Base-by-base conservation (phyloP, 2,113 vertebrate genomes). In the Alethe diademata region DNA sequence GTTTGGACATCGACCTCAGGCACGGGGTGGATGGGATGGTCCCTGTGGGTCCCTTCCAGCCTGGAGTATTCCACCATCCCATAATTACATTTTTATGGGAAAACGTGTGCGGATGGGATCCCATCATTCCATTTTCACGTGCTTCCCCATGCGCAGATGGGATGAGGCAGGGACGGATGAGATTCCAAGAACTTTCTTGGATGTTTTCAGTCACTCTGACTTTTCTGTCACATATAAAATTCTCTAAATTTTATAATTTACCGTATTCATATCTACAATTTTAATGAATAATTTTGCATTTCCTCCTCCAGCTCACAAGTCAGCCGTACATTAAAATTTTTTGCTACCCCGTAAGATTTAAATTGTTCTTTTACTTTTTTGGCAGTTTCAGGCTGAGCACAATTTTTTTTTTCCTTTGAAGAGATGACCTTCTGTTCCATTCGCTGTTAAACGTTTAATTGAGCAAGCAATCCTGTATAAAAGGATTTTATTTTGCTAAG, bases 1-100 rank as follows among this genome's bases (percentile, higher is more conserved):
- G 42, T 56, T 26, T 42, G 57, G 74, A 13, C 10, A 14, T 13
- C 0, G 1, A 28, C 16, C 6, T n/a, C 2, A 2, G 42, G 11
- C 13, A 11, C 1, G 0, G 22, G 47, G 7, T 48, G 86, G 57
- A 35, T 22, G 65, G 29, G 9, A 24, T 31, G 42, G 48, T 26
- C 24, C 24, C 26, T 4, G 19, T 24, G 24, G 19, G 5, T 64
- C 7, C 42, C 26, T 42, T 48, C 66, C 58, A 31, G 1, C 28
- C 2, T 19, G n/a, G n/a, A 18, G 28, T 14, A 47, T 47, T 73
- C 58, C n/a, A 22, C 1, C 26, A 2, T 17, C 48, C 48, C 25
- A 50, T 50, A 15, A 50, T 50, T 15, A 14, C 8, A 15, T 50
- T 50, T 26, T 50, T 11, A 15, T 50, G 48, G 48, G 24, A 50